Base-by-base conservation (phyloP, 2,888 invertebrate species). In the Lasius fuliginosus region DNA sequence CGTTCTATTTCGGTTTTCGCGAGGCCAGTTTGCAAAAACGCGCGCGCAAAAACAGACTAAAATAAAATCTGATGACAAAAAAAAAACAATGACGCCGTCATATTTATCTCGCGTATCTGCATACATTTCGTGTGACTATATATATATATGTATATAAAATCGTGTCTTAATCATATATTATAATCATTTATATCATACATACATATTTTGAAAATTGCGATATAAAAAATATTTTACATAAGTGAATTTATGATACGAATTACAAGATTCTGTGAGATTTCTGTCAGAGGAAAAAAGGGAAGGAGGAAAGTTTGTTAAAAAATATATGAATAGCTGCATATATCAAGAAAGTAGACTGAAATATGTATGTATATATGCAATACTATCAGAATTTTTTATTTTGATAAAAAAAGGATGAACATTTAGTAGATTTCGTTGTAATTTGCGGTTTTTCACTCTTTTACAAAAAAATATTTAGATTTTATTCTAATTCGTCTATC, bases 1-100 rank as follows among this genome's bases (percentile, higher is more conserved):
- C 56, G 42, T 53, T 30, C 75, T 42, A 85, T 82, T 85, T 85
- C 46, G 82, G 42, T 81, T 69, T 82, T 42, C 82, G 64, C 65
- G 33, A 62, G 33, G 53, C 71, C 64, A 42, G 62, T 62, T 49
- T 71, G 62, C 71, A 64, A 73, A 73, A 64, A 64, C 18, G 18
- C 49, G 36, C 58, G 30, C n/a, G 9, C 53, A 33, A 9, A 49
- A n/a, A n/a, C 33, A 33, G 6, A 68, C 49, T 30, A 49, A 11
- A 36, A 69, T 33, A 69, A 53, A 69, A 33, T 18, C 68, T 12
- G 33, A 18, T 5, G 11, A 3, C 30, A 4, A 8, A 49, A 69
- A 67, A 53, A 69, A 68, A 27, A n/a, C 18, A 18, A 68, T 18
- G 49, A 65, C 18, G 12, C 5, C 9, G 2, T n/a, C 4, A 27